phyloP scores from a whole-genome alignment of 2,797 vertebrate genomes.

The Acrossocheilus fasciatus region DNA sequence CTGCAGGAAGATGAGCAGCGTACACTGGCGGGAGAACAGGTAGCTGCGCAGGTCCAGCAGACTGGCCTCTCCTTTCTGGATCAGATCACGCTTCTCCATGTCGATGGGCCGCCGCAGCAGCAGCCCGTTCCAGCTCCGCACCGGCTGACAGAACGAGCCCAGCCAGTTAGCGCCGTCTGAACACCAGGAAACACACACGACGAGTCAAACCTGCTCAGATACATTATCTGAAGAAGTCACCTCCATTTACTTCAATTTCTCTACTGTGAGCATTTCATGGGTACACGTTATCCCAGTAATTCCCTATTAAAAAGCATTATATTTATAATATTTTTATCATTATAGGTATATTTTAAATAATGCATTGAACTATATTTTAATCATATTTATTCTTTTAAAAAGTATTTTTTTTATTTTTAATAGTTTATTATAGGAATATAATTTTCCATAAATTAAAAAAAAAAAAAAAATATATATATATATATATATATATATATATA shows the following conservation, averaged over 20 bases:
- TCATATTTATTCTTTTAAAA: not conserved
- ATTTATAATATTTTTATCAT: not conserved
- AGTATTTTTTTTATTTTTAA: too few species aligned
- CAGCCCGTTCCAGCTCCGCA: slow-evolving; percentile 93
- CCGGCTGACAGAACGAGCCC: slow-evolving; percentile 94
- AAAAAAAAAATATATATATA: too few species aligned
- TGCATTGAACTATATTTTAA: not conserved
- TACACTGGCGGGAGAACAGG: slow-evolving; percentile 98
- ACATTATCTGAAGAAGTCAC: not conserved
- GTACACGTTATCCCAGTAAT: not conserved
- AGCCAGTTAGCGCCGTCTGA: slow-evolving; percentile 97
- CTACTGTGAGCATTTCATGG: not conserved
- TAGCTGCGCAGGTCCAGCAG: slow-evolving; percentile 96
- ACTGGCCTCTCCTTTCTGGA: slow-evolving; percentile 90
- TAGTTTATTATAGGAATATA: not conserved
- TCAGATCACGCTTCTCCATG: slow-evolving; percentile 96
- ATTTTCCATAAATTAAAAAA: not conserved
- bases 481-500: too few species aligned
- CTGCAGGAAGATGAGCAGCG: slow-evolving; percentile 94
- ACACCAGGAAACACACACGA: not conserved
- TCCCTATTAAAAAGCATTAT: not conserved
- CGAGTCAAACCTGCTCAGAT: not conserved
- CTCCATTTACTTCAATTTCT: not conserved
- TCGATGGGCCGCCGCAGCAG: slow-evolving; percentile 94
- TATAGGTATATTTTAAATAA: not conserved